These are phyloP conservation scores for Cataglyphis albicans DNA, from an alignment of 2,888 invertebrate species.

Conservation along the genomic window DNA sequence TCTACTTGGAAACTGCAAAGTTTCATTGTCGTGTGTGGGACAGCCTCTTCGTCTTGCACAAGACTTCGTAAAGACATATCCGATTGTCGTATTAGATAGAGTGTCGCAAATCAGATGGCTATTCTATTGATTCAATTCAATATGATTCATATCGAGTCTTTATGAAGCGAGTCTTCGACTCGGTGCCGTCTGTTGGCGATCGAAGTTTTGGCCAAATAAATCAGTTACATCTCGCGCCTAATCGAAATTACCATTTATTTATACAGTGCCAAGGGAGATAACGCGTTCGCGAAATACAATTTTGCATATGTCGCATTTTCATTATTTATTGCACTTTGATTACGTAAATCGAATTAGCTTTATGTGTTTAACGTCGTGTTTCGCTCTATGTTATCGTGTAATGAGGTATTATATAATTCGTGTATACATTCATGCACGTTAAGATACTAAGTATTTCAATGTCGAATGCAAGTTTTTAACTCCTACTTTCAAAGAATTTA, in stretches of 20 bases:
- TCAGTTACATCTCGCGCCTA: not conserved
- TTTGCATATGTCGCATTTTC: conserved; percentile 12
- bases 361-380: not conserved
- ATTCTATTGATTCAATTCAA: conserved; percentile 35
- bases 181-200: not conserved
- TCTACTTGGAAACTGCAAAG: conserved; percentile 49
- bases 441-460: not conserved
- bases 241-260: conserved; percentile 17
- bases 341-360: conserved; percentile 25
- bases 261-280: not conserved
- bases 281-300: conserved; percentile 4
- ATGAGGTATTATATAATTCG: conserved; percentile 18
- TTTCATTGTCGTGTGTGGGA: conserved; percentile 42
- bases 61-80: conserved; percentile 3
- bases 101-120: conserved; percentile 10
- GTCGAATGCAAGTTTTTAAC: not conserved
- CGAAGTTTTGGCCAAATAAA: conserved; percentile 25
- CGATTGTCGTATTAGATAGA: not conserved
- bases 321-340: conserved; percentile 22
- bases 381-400: not conserved
- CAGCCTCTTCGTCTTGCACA: conserved; percentile 50
- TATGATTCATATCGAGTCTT: conserved; percentile 13
- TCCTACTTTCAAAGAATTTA: not conserved
- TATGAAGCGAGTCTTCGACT: not conserved
- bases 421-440: not conserved